A percentile compares a stretch with the other conserved stretches of the same genome.
phyloP scores from a whole-genome alignment of 2,113 vertebrate genomes.

The Chlorodrepanis virens region DNA sequence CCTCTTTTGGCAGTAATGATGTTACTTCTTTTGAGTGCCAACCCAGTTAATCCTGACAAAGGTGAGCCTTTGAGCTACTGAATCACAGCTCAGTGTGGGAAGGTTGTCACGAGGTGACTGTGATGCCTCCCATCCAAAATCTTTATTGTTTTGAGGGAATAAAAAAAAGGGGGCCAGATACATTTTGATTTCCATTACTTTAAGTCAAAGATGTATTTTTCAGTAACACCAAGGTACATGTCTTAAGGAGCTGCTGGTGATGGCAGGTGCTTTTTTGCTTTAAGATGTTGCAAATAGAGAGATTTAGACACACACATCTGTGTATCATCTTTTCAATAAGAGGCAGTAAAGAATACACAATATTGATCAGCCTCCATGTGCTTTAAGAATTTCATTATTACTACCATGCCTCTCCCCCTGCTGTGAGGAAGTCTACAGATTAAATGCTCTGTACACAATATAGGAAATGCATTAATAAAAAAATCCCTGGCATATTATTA shows the following conservation, averaged over 20 bases:
- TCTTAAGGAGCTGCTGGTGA: background rate
- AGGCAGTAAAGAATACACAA: background rate
- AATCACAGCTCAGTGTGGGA: background rate
- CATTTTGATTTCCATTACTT: background rate
- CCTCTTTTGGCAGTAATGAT: background rate
- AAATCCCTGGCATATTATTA: background rate
- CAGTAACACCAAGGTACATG: background rate
- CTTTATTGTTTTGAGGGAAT: background rate
- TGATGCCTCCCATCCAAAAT: background rate
- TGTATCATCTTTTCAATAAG: background rate
- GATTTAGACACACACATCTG: background rate
- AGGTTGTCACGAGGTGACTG: background rate
- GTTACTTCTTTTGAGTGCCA: background rate
- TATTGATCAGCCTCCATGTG: background rate
- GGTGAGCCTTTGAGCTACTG: background rate
- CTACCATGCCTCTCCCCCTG: background rate
- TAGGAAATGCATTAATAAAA: slow-evolving; percentile 20
- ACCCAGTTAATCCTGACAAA: background rate
- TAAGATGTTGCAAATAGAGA: background rate
- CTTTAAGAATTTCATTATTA: background rate
- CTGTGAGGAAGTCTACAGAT: background rate
- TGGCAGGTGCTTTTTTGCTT: background rate
- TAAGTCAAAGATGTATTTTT: background rate
- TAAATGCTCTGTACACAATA: background rate
- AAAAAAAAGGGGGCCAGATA: rapidly evolving